phyloP scores from a whole-genome alignment of 1,140 invertebrate genomes.

The Cephus cinctus region DNA sequence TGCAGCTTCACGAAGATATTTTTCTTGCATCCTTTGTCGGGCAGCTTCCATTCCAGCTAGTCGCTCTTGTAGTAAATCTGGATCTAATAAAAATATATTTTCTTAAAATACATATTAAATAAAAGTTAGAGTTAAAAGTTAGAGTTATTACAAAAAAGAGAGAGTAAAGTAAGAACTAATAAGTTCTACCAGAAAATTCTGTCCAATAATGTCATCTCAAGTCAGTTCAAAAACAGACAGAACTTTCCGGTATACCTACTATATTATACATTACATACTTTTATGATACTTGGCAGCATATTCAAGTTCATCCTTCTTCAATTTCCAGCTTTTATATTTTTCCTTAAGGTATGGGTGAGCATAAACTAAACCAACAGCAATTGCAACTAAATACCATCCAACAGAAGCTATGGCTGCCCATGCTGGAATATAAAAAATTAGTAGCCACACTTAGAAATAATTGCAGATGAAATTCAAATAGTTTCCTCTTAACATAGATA shows the following conservation, averaged over 20 bases:
- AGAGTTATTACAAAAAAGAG: background rate
- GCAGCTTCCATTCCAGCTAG: conserved; percentile 38
- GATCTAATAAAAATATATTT: conserved; percentile 36
- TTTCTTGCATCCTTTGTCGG: conserved; percentile 48
- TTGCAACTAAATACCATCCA: conserved; percentile 43
- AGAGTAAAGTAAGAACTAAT: background rate
- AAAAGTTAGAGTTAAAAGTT: background rate
- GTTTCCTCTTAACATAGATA: too few species aligned
- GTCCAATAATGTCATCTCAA: too few species aligned
- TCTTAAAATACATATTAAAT: conserved; percentile 7
- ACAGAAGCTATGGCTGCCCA: conserved; percentile 34
- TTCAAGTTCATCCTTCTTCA: conserved; percentile 37
- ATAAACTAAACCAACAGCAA: conserved; percentile 27
- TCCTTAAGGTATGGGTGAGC: conserved; percentile 36
- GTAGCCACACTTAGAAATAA: too few species aligned
- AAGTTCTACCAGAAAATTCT: too few species aligned
- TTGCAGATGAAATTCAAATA: too few species aligned
- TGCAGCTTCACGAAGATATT: conserved; percentile 37
- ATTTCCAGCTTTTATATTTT: conserved; percentile 39
- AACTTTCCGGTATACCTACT: too few species aligned
- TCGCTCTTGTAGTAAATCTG: conserved; percentile 41
- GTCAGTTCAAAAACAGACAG: too few species aligned
- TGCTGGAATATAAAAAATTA: conserved; percentile 29
- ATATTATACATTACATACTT: conserved; percentile 30
- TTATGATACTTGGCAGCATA: conserved; percentile 53